A percentile compares a stretch with the other conserved stretches of the same genome.
Evolutionary conservation across 2,113 vertebrate species (phyloP).

Genomic region (Semnornis frantzii): DNA sequence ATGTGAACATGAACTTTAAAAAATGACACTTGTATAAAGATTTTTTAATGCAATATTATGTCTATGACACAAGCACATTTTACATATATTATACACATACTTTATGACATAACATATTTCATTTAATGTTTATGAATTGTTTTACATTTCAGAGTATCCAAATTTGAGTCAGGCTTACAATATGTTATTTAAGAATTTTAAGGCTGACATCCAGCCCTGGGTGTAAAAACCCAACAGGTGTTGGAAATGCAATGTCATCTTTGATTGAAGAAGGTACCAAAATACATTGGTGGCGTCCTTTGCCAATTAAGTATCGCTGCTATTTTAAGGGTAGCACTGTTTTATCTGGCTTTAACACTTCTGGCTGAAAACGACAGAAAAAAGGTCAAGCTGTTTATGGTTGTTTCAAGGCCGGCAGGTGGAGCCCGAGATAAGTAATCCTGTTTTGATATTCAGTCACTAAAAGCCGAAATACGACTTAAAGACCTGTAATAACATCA

Average conservation of each 20-base stretch:
- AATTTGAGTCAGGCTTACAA: background rate
- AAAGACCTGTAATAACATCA: background rate
- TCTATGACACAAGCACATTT: background rate
- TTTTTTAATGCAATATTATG: background rate
- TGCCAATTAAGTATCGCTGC: background rate
- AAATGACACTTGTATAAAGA: background rate
- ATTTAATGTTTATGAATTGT: background rate
- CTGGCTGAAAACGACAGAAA: background rate
- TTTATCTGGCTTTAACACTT: background rate
- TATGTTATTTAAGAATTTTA: background rate
- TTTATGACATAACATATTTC: no score
- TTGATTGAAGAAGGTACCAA: background rate
- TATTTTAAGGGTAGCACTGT: background rate
- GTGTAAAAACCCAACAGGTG: background rate
- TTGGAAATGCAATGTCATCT: background rate
- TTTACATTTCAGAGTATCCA: background rate
- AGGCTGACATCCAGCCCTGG: background rate
- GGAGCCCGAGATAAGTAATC: slow-evolving; percentile 3
- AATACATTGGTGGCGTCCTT: background rate
- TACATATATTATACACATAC: no score
- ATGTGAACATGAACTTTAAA: background rate
- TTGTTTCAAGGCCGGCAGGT: background rate
- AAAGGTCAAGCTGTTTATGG: fast-evolving
- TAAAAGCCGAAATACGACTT: background rate
- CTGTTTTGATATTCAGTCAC: background rate